phyloP scores from a whole-genome alignment of 2,797 vertebrate genomes.

The Halcyon leucocephala region DNA sequence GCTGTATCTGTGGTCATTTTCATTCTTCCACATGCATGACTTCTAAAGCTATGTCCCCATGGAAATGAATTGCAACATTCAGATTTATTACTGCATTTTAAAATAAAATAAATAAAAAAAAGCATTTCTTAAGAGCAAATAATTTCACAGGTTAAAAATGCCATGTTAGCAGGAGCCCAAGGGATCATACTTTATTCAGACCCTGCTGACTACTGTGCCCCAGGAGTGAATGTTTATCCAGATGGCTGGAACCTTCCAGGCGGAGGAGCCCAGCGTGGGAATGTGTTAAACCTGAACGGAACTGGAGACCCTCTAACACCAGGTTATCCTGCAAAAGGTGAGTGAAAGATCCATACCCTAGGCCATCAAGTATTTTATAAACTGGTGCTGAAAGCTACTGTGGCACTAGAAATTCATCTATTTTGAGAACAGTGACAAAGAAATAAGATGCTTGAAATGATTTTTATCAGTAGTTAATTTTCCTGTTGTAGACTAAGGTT shows the following conservation, averaged over 20 bases:
- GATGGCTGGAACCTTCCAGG: slow-evolving; percentile 94
- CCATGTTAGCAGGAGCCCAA: slow-evolving; percentile 86
- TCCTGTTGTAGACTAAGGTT: neutral
- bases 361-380: neutral
- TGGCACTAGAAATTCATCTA: neutral
- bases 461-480: neutral
- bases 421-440: neutral
- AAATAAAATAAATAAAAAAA: neutral
- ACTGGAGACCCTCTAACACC: slow-evolving; percentile 95
- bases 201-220: slow-evolving; percentile 91
- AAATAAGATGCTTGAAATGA: neutral
- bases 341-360: neutral
- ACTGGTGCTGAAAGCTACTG: neutral
- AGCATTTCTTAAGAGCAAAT: neutral
- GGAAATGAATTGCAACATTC: neutral
- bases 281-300: slow-evolving; percentile 93
- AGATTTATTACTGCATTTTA: neutral
- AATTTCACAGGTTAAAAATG: slow-evolving; percentile 90
- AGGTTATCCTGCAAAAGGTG: slow-evolving; percentile 97
- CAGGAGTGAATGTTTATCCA: slow-evolving; percentile 87
- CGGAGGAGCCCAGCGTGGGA: slow-evolving; percentile 90
- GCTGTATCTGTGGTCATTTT: neutral
- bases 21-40: neutral
- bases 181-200: slow-evolving; percentile 95
- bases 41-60: neutral